Evolutionary conservation across 2,113 vertebrate genomes (phyloP).

Genomic region (Panthera tigris): DNA sequence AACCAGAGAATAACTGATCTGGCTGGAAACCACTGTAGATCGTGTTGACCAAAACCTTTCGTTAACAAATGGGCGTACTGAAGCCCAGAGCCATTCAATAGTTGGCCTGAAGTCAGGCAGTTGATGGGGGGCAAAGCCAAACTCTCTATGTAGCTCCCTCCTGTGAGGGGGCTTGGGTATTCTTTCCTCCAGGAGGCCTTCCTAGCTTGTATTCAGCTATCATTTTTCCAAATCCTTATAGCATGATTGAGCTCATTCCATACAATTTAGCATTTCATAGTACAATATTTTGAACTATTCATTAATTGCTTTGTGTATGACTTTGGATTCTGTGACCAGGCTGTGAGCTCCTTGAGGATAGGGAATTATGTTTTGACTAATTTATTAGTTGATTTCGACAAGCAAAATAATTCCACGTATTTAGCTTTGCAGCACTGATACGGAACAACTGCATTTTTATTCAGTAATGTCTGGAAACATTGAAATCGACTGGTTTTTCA

Average conservation of each 20-base stretch:
- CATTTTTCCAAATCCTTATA: constrained; percentile 25
- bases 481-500: not conserved
- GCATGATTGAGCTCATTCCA: constrained; percentile 56
- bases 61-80: not conserved
- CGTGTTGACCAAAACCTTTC: not conserved
- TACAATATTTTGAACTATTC: not conserved
- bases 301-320: constrained; percentile 33
- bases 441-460: not conserved
- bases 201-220: not conserved
- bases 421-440: not conserved
- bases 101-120: not conserved
- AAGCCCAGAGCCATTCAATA: not conserved
- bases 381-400: constrained; percentile 51
- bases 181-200: not conserved
- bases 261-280: constrained; percentile 67
- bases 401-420: not conserved
- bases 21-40: not conserved
- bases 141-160: not conserved
- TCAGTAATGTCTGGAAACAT: not conserved
- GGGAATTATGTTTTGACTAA: constrained; percentile 66
- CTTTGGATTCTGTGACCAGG: constrained; percentile 39
- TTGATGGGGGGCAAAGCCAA: not conserved
- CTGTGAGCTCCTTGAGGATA: constrained; percentile 66
- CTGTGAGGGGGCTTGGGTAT: not conserved
- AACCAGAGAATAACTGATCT: not conserved